Evolutionary conservation across 2,113 vertebrate species (phyloP).

Genomic region (Solea solea): DNA sequence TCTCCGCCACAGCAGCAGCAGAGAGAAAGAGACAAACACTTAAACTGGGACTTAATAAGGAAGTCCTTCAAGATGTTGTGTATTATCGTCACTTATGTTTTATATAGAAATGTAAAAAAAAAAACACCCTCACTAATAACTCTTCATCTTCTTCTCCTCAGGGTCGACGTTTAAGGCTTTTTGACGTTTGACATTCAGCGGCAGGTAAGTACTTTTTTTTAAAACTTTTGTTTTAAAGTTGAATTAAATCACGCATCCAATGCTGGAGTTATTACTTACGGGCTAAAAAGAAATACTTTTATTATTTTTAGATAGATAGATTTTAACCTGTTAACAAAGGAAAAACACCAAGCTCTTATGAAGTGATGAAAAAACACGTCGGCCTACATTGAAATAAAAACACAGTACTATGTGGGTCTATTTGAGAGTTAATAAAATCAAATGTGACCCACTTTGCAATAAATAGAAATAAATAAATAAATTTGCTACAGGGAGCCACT

Average conservation of each 20-base stretch:
- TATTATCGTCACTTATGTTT: too few relatives aligned
- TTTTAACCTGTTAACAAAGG: too few relatives aligned
- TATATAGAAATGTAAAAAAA: constrained; percentile 4
- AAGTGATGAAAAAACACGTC: too few relatives aligned
- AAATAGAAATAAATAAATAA: too few relatives aligned
- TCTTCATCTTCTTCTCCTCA: constrained; percentile 37
- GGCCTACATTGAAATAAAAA: too few relatives aligned
- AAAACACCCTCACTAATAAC: neutral
- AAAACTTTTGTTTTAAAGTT: neutral
- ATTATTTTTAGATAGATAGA: too few relatives aligned
- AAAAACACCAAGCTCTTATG: too few relatives aligned
- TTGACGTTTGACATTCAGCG: constrained; percentile 57
- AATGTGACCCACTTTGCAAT: too few relatives aligned
- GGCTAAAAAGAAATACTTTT: neutral
- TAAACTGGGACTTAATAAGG: constrained; percentile 59
- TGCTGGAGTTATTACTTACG: neutral
- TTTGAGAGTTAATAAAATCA: too few relatives aligned
- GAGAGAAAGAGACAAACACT: constrained; percentile 22
- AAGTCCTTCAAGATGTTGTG: constrained; percentile 47
- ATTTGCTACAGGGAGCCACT: too few relatives aligned
- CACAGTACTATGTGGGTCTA: too few relatives aligned
- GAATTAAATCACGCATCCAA: neutral
- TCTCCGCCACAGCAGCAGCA: constrained; percentile 21
- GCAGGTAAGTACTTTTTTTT: constrained; percentile 65
- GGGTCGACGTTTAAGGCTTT: constrained; percentile 57